Evolutionary conservation across 2,797 vertebrate genomes (phyloP).

Genomic region (Platyrinchus mystaceus): DNA sequence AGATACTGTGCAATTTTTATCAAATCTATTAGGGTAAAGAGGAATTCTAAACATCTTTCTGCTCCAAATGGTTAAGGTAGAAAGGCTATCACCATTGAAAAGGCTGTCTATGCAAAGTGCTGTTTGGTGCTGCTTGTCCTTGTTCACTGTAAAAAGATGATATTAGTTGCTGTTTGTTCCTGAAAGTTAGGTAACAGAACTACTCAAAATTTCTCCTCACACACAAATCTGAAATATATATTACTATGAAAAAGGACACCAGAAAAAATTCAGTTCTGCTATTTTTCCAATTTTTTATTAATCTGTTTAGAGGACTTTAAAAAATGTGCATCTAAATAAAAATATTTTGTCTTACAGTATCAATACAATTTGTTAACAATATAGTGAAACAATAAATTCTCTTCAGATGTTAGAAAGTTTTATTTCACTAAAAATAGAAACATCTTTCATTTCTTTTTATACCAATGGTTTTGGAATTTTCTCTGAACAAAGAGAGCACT

Average conservation of each 20-base stretch:
- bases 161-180: neutral
- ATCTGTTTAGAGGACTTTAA: neutral
- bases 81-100: neutral
- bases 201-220: neutral
- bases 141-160: neutral
- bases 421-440: neutral
- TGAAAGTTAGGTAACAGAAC: neutral
- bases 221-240: neutral
- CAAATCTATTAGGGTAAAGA: neutral
- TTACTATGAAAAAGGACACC: neutral
- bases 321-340: neutral
- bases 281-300: neutral
- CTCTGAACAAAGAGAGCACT: neutral
- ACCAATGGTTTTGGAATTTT: neutral
- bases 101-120: neutral
- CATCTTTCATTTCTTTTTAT: neutral
- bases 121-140: neutral
- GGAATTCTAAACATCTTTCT: neutral
- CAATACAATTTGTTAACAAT: neutral
- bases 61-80: neutral
- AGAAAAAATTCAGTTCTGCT: neutral
- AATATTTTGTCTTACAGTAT: neutral
- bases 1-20: neutral
- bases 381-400: neutral
- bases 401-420: neutral